Base-by-base conservation (phyloP, 2,113 vertebrate genomes). In the Coptodon rendalli region DNA sequence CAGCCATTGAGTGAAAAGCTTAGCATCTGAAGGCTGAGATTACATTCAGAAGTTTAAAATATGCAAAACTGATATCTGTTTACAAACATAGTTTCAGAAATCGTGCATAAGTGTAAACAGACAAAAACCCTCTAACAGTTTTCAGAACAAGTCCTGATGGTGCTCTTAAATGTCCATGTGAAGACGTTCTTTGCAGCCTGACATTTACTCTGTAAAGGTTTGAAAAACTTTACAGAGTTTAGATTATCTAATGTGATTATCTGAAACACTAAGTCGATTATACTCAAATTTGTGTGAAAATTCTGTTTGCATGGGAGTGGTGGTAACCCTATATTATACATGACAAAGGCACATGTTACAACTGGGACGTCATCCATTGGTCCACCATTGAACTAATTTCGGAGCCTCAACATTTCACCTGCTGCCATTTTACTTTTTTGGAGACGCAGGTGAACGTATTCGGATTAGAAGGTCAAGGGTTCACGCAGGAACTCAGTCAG, bases 21-120 rank as follows among this genome's bases (percentile, higher is more conserved):
- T 86, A 89, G 82, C 86, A 76, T 43, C 87, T 85, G 59, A 52
- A 86, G 63, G 66, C 63, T 80, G n/a, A 90, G 87, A 92, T 92
- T 89, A 91, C 76, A 29, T 48, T 76, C 40, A 76, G 8, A 73
- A 36, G 71, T 16, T 71, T 54, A 54, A 89, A 83, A 92, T 17
- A 80, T 38, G 52, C 85, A 22, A 31, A 63, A 68, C 43, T 38
- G 56, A 2, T 52, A 38, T 80, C 19, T 16, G 12, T 73, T 45
- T 73, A 27, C 40, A 45, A 48, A 76, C 6, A 4, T 29, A 29
- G 68, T 27, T 73, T 43, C 24, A 0, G 1, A 45, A 43, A 10
- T 22, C 2, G 3, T 17, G 13, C 7, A 27, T 73, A 22, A 73
- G 40, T 48, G 22, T 43, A 48, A 24, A 73, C 22, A 29, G 68